Conservation (phyloP, 2,113 vertebrate species). For the Misgurnus anguillicaudatus region DNA sequence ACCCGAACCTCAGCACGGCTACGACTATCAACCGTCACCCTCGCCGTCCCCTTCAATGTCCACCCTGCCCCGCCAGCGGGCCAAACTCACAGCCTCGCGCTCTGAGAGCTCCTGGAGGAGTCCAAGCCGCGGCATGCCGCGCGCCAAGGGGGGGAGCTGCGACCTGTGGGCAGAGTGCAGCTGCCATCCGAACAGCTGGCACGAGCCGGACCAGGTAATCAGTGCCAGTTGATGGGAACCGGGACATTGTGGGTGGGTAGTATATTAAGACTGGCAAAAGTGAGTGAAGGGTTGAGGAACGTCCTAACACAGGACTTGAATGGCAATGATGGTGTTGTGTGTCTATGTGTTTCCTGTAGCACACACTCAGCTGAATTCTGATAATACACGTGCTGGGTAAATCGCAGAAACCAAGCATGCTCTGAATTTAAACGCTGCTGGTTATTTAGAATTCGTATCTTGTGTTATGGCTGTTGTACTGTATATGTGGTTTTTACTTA, state of each 20-base stretch:
- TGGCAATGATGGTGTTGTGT: not conserved
- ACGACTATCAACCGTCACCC: constrained; percentile 59
- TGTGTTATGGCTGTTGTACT: not conserved
- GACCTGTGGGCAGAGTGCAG: constrained; percentile 79
- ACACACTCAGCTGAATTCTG: no score
- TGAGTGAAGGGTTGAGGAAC: not conserved
- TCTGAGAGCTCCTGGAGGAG: constrained; percentile 76
- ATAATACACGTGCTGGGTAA: not conserved
- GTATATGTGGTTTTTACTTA: not conserved
- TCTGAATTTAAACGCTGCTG: not conserved
- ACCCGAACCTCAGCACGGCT: constrained; percentile 63
- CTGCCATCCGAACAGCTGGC: constrained; percentile 78
- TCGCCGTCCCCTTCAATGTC: constrained; percentile 55
- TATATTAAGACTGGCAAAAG: not conserved
- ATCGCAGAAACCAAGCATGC: not conserved
- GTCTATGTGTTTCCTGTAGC: no score
- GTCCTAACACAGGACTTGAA: not conserved
- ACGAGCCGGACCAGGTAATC: constrained; percentile 82
- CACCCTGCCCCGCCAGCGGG: constrained; percentile 63
- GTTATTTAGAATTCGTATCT: not conserved
- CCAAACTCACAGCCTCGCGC: constrained; percentile 68
- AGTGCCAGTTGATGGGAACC: not conserved
- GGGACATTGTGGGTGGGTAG: not conserved
- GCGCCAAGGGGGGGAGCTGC: constrained; percentile 73
- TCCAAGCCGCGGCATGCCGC: constrained; percentile 65